Evolutionary conservation across 2,113 vertebrate genomes (phyloP).

Genomic region (Protobothrops mucrosquamatus): DNA sequence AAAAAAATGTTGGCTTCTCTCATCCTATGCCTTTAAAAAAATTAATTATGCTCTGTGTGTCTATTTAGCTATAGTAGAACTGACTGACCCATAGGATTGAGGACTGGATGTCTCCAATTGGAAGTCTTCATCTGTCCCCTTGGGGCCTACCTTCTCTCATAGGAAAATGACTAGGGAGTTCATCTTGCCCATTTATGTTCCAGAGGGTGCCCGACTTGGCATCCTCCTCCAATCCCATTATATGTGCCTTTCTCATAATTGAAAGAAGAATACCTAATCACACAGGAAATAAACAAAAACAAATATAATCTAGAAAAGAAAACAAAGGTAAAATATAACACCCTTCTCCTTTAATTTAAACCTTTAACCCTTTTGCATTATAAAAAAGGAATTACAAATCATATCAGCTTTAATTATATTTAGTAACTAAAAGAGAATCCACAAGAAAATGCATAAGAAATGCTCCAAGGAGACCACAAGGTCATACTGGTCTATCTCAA

Average conservation of each 20-base stretch:
- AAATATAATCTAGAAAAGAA: neutral
- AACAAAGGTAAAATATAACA: neutral
- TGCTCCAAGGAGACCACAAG: neutral
- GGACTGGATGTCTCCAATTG: neutral
- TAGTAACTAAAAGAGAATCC: neutral
- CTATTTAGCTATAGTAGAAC: neutral
- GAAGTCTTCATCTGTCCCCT: neutral
- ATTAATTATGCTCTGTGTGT: neutral
- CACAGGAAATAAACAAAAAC: neutral
- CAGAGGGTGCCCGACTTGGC: neutral
- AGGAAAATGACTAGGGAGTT: neutral
- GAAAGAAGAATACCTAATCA: neutral
- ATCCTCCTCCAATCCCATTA: neutral
- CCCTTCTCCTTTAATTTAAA: neutral
- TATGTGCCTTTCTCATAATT: neutral
- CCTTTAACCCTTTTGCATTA: neutral
- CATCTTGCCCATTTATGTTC: neutral
- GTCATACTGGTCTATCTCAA: neutral
- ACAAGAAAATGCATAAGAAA: neutral
- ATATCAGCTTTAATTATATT: neutral
- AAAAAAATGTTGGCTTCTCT: no score
- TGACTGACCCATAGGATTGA: neutral
- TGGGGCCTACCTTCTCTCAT: neutral
- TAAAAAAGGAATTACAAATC: neutral
- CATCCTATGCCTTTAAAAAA: neutral